Conservation (phyloP, 2,113 vertebrate genomes). For the Sylvilagus bachmani region DNA sequence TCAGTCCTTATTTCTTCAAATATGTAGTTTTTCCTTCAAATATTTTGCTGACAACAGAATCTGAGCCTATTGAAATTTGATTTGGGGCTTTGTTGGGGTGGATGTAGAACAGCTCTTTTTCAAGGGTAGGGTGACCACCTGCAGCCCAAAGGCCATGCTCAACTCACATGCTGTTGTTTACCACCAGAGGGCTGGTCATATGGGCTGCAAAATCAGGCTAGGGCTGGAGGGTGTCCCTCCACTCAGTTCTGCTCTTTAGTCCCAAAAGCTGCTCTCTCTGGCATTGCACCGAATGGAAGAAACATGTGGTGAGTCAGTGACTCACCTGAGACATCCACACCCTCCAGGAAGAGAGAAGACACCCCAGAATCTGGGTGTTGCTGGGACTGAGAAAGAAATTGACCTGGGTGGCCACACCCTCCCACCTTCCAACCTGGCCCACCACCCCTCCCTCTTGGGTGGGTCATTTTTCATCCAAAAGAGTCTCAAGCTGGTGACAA, state of each 20-base stretch:
- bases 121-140: accelerated
- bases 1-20: background rate
- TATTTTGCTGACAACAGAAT: background rate
- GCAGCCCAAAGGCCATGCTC: too few relatives aligned
- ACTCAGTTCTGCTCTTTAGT: background rate
- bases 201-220: background rate
- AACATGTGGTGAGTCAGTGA: background rate
- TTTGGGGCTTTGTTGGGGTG: background rate
- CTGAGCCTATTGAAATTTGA: background rate
- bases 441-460: background rate
- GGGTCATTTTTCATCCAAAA: background rate
- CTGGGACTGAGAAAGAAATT: background rate
- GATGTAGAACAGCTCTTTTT: background rate
- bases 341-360: background rate
- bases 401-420: background rate
- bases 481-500: background rate
- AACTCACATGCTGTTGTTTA: background rate
- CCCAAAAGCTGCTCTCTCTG: background rate
- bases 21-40: background rate
- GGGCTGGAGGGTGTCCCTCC: background rate
- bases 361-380: background rate
- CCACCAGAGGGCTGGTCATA: accelerated
- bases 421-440: background rate
- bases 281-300: accelerated
- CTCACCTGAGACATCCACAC: background rate